Base-by-base conservation (phyloP, 2,113 vertebrate species). In the Corythornis vintsioides region DNA sequence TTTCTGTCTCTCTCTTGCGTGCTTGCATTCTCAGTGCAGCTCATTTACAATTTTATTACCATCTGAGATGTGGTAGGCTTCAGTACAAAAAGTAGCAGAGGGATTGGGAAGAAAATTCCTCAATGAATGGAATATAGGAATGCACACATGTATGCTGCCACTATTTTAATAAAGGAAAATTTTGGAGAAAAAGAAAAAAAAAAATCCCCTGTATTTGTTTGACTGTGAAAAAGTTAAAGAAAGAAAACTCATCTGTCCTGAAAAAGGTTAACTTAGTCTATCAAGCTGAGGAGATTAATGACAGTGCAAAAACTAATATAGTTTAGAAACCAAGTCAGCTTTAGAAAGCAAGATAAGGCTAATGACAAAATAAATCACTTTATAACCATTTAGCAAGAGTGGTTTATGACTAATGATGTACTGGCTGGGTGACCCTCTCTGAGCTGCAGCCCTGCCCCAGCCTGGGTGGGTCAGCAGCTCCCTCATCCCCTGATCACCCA, bases 351-450 rank as follows among this genome's bases (percentile, higher is more conserved):
- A 89, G 94, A 90, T 94, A 95, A 95, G 47, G 43, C 61, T 94
- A 95, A 95, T 88, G 83, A 84, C 74, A 86, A 90, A 95, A 92
- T 90, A 82, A 94, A 94, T 95, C 83, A 81, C 60, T 65, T 89
- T 53, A 35, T 90, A 86, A 79, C 59, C 59, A 50, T 91, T 92
- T 76, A 70, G 87, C 42, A 60, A 33, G 73, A 55, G 33, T 10
- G 33, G 52, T 76, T 89, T 50, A 60, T 79, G 76, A 88, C 45
- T 78, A 22, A 81, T 31, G 84, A 89, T 40, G 47, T 65, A 26
- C 28, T 13, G 53, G 64, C 10, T 31, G 12, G 14, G 10, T 80
- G 53, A 80, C 60, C 26, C 53, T 76, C 78, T 64, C 42, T 6
- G 22, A 86, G 63, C 24, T 73, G 52, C 0, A 1, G 57, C 47